Base-by-base conservation (phyloP, 2,797 vertebrate species). In the Gymnoscopelus microlampas region DNA sequence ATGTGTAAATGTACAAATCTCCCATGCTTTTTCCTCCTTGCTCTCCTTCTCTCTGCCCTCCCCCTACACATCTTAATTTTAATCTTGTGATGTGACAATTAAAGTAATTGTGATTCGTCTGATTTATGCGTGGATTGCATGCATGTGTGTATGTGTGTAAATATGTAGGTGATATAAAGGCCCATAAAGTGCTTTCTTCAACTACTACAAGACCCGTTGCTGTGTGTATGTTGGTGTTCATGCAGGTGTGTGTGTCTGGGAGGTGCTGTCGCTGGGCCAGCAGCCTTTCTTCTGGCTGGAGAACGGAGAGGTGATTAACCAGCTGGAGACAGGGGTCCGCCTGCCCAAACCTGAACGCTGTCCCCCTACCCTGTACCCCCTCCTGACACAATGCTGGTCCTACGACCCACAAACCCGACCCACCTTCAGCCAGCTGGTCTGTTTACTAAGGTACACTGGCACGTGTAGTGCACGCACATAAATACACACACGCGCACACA, bases 241-340 rank as follows among this genome's bases (percentile, higher is more conserved):
- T 29, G 12, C 87, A 99, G 98, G 96, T 76, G 98, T 99, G 59
- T 99, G 97, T 73, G 95, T 97, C 94, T 99, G 98, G 98, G 97
- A 99, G 93, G 95, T 98, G 77, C 95, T 98, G 85, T 98, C 97
- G 72, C 83, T 93, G 19, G 96, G 94, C 39, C 94, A 98, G 86
- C 98, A 98, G 92, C 98, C 98, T 0, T 99, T 99, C 87, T 97
- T 95, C 90, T 98, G 98, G 77, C 93, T 99, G 91, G 98, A 98
- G 88, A 99, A 99, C 83, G 96, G 97, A 2, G 96, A 99, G 66
- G 97, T 99, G 88, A 98, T 99, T 66, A 94, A 94, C 76, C 95
- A 96, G 62, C 95, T 99, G 60, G 98, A 99, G 89, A 92, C 94
- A 0, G 98, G 97, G 0, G 88, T 95, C 62, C 94, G 98, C 61